phyloP scores from a whole-genome alignment of 2,888 invertebrate genomes.

The Chymomyza procnemis region DNA sequence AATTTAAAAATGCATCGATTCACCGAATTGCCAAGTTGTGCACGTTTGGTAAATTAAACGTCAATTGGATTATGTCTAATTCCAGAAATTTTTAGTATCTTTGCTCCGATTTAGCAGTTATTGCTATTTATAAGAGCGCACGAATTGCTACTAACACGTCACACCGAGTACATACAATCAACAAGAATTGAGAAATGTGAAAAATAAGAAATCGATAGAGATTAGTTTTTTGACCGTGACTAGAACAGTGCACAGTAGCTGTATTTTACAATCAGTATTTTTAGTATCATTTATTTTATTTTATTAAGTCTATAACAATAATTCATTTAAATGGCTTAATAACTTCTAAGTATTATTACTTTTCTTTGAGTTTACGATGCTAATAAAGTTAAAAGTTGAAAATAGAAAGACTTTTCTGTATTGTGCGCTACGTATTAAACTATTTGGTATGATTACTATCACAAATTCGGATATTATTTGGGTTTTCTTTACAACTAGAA shows the following conservation, averaged over 20 bases:
- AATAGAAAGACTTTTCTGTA: conserved; percentile 31
- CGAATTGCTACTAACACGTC: no score
- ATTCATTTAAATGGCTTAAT: neutral
- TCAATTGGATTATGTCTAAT: no score
- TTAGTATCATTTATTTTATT: conserved; percentile 12
- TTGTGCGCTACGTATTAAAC: conserved; percentile 62
- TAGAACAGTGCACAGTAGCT: neutral
- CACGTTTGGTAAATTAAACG: no score
- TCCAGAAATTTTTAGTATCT: no score
- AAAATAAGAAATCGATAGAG: conserved; percentile 19
- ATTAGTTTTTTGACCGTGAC: conserved; percentile 13
- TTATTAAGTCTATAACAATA: conserved; percentile 15
- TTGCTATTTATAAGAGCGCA: no score
- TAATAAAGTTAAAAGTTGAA: conserved; percentile 40
- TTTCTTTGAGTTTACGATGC: neutral
- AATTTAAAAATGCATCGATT: no score
- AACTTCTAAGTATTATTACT: neutral
- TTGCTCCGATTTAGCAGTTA: no score
- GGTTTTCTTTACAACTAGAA: neutral
- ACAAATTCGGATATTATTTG: conserved; percentile 50
- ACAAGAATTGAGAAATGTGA: neutral
- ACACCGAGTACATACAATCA: neutral
- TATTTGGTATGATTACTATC: conserved; percentile 43
- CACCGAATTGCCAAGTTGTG: no score
- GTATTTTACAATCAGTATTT: neutral